Base-by-base conservation (phyloP, 2,888 invertebrate species). In the Temnothorax rugatulus region DNA sequence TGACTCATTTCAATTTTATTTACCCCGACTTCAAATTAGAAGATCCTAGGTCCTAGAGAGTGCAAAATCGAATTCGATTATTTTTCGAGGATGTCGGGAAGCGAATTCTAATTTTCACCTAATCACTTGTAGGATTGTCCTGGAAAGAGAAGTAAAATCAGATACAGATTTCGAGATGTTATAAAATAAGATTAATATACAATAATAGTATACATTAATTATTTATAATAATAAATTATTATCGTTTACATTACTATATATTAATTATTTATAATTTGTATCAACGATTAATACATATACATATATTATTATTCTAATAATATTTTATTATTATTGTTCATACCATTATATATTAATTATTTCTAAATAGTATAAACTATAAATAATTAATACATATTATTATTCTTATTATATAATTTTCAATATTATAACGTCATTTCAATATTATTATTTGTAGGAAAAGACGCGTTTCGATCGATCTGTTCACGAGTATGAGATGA, bases 391-490 rank as follows among this genome's bases (percentile, higher is more conserved):
- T 34, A 34, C 7, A 38, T 38, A 4, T 52, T 25, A 0, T 25
- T 34, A 38, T 57, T 57, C 7, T 25, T 57, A 69, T 18, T 54
- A 57, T 68, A 25, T 38, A 21, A 54, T 41, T 34, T 5, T 7
- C 25, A 59, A 8, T 15, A 41, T n/a, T 44, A 34, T 57, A 52
- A 21, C 7, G 15, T 34, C 18, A 71, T 15, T 69, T n/a, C 3
- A 29, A 57, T 29, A 50, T 68, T 47, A 47, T 41, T 41, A 25
- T 81, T 84, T 57, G 13, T 73, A 94, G 93, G 93, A 92, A 34
- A 92, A 93, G 54, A 91, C 87, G n/a, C 89, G 92, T 64, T 93
- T 91, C 66, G 93, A 93, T 85, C 90, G 93, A 25, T 92, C 93
- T 41, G 11, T 92, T 75, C 44, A 84, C 25, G 85, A 89, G 41